Base-by-base conservation (phyloP, 1,140 invertebrate genomes). In the Planococcus citri region DNA sequence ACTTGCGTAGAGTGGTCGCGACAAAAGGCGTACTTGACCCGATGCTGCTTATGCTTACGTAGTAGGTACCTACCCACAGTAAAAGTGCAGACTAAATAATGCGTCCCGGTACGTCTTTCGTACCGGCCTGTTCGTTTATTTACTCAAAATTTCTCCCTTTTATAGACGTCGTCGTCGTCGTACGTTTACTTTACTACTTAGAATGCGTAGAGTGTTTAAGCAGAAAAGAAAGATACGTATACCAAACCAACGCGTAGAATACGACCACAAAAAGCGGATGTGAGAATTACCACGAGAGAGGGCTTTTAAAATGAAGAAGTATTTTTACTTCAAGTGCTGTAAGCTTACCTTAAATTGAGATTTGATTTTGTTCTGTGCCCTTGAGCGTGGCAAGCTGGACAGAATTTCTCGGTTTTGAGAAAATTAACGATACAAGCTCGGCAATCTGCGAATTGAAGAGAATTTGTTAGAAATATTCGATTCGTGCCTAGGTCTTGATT, bases 341-440 rank as follows among this genome's bases (percentile, higher is more conserved):
- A 33, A 33, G 41, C 29, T 74, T 78, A 80, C 74, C 81, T 78
- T 24, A 84, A 78, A 73, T 82, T 80, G 17, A 79, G 74, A 38
- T 84, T 76, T 25, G 86, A 85, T 72, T 82, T 82, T 14, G 83
- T 83, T 75, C 85, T 84, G 75, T 87, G 83, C 33, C 86, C 78
- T 76, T 85, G 83, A 20, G 86, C 83, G 76, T 87, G 85, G 76
- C 89, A 91, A 73, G 86, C 86, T n/a, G 91, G 91, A 79, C 91
- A 94, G 75, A 85, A 86, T 74, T 87, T 89, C 76, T 86, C 87
- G 38, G 78, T 85, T 72, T 89, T 83, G 73, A 93, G 80, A 80
- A 92, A 89, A 73, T 87, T 87, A 22, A 93, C 84, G 74, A 94
- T 90, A 77, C 91, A 94, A 73, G 88, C 89, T 73, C 88, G 84